phyloP scores from a whole-genome alignment of 2,797 vertebrate genomes.

The Yasuhikotakia modesta region DNA sequence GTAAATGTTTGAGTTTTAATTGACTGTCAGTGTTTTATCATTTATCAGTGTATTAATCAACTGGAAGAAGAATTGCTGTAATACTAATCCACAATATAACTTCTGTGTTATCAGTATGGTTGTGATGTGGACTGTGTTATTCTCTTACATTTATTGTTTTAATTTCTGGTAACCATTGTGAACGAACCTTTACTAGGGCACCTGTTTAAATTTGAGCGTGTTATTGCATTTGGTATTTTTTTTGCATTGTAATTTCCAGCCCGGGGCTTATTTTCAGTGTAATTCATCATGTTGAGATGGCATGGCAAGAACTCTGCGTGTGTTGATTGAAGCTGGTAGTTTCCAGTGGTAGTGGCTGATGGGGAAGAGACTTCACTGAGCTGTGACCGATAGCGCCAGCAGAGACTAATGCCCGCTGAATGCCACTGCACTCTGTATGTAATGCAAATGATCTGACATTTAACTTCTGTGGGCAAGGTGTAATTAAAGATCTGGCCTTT shows the following conservation, averaged over 20 bases:
- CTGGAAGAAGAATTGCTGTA: too few species aligned
- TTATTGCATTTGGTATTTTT: too few species aligned
- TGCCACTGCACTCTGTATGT: conserved; percentile 71
- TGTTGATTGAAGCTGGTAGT: conserved; percentile 35
- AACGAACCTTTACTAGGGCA: too few species aligned
- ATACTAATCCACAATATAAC: too few species aligned
- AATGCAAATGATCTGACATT: conserved; percentile 79
- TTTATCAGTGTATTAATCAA: too few species aligned
- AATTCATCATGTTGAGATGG: conserved; percentile 44
- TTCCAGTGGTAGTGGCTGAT: conserved; percentile 46
- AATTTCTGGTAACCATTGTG: too few species aligned
- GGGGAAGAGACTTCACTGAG: conserved; percentile 34
- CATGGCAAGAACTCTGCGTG: conserved; percentile 22
- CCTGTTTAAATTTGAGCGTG: too few species aligned
- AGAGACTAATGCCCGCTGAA: conserved; percentile 72
- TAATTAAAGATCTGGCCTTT: conserved; percentile 78
- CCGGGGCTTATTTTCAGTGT: conserved; percentile 31
- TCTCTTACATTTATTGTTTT: too few species aligned
- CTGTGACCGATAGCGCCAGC: conserved; percentile 66
- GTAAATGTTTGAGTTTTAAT: too few species aligned
- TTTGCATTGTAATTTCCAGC: not conserved
- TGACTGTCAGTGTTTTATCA: too few species aligned
- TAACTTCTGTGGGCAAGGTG: conserved; percentile 69
- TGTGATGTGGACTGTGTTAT: too few species aligned
- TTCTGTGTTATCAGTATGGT: too few species aligned